phyloP scores from a whole-genome alignment of 2,797 vertebrate genomes.

The Menidia menidia region DNA sequence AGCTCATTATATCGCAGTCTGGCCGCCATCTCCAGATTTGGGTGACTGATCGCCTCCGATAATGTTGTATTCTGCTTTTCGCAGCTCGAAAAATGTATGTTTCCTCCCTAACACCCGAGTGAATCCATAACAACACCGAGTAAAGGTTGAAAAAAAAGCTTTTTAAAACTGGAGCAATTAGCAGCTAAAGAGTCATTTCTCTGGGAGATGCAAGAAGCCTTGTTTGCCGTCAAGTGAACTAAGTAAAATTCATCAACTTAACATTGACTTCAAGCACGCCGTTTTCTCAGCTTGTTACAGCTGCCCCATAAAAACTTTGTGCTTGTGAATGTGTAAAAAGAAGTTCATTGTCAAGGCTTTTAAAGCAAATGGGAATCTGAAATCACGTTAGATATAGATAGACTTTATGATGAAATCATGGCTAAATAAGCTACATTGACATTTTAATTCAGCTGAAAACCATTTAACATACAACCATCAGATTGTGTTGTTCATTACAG shows the following conservation, averaged over 20 bases:
- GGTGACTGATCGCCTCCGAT: background rate
- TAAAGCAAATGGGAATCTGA: no score
- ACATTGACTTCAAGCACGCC: background rate
- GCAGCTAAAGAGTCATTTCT: background rate
- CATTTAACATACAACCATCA: no score
- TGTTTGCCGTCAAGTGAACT: background rate
- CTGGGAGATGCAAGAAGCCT: background rate
- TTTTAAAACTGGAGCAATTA: background rate
- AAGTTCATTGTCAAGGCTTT: background rate
- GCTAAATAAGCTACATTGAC: no score
- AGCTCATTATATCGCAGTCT: slow-evolving; percentile 4
- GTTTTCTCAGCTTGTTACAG: background rate
- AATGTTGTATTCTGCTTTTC: slow-evolving; percentile 2
- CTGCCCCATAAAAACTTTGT: background rate
- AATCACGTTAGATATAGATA: no score
- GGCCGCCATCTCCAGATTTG: slow-evolving; percentile 1
- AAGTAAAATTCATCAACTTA: background rate
- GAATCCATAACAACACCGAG: background rate
- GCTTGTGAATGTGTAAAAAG: background rate
- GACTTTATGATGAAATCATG: no score
- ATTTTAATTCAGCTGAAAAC: no score
- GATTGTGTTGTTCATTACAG: no score
- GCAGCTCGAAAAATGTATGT: slow-evolving; percentile 1
- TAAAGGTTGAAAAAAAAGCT: background rate
- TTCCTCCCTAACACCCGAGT: background rate